Conservation (phyloP, 2,113 vertebrate species). For the Brachionichthys hirsutus region DNA sequence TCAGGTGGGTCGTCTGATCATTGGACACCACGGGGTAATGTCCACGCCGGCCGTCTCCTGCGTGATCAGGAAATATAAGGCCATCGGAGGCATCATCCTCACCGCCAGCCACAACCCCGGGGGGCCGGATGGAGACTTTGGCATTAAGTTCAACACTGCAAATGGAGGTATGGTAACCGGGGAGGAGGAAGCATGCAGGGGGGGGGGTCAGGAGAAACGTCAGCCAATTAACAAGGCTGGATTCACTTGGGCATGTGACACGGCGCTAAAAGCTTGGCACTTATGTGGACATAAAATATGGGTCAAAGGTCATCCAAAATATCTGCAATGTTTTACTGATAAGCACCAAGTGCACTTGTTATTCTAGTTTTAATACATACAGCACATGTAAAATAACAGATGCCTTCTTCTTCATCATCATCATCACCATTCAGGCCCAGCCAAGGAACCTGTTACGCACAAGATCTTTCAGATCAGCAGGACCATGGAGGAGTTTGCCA, state of each 20-base stretch:
- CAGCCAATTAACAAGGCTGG: conserved; percentile 47
- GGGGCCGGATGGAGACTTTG: conserved; percentile 91
- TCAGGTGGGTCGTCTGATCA: conserved; percentile 91
- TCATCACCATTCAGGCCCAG: conserved; percentile 63
- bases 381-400: too few species aligned
- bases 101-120: conserved; percentile 94
- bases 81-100: conserved; percentile 92
- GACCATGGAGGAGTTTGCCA: conserved; percentile 91
- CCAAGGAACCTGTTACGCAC: conserved; percentile 83
- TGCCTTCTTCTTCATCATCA: too few species aligned
- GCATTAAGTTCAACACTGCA: conserved; percentile 93
- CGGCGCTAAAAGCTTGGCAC: background rate
- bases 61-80: conserved; percentile 94
- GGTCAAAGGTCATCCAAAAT: conserved; percentile 7
- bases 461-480: conserved; percentile 97
- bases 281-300: conserved; percentile 14
- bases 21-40: conserved; percentile 93
- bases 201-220: conserved; percentile 37
- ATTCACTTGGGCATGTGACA: conserved; percentile 34
- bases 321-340: background rate
- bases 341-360: too few species aligned
- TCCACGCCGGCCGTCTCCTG: conserved; percentile 93
- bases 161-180: conserved; percentile 85
- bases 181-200: conserved; percentile 32
- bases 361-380: too few species aligned